Evolutionary conservation across 2,888 invertebrate genomes (phyloP).

Genomic region (Pyrrhia umbra): DNA sequence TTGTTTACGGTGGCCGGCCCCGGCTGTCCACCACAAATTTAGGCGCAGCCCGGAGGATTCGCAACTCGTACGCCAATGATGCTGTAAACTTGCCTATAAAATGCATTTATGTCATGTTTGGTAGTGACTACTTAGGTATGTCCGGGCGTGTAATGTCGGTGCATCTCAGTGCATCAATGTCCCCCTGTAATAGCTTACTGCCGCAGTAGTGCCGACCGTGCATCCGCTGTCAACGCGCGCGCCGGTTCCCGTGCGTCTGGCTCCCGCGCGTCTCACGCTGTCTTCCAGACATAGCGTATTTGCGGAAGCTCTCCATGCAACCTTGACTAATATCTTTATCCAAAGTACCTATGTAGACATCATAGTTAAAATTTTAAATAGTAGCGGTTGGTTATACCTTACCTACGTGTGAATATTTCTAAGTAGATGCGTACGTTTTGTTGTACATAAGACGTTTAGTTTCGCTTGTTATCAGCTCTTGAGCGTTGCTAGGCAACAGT

Average conservation of each 20-base stretch:
- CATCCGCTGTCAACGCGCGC: conserved; percentile 1
- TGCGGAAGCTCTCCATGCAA: not conserved
- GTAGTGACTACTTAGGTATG: not conserved
- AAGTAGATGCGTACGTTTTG: too few species aligned
- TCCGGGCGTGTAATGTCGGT: not conserved
- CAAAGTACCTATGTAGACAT: not conserved
- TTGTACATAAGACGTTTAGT: too few species aligned
- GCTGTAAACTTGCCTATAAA: not conserved
- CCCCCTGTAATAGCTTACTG: conserved; percentile 6
- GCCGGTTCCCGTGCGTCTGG: not conserved
- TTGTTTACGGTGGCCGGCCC: conserved; percentile 15
- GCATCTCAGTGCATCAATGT: not conserved
- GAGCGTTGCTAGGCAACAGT: conserved; percentile 16
- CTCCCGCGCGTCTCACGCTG: not conserved
- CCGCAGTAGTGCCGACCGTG: not conserved
- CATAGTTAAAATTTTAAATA: too few species aligned
- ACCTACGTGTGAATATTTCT: not conserved
- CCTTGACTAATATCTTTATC: not conserved
- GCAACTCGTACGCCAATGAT: not conserved
- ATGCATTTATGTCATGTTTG: not conserved
- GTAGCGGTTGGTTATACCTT: not conserved
- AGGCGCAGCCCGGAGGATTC: not conserved
- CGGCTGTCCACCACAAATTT: not conserved
- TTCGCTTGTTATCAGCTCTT: not conserved
- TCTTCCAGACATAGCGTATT: not conserved